Percentiles rank a stretch among this genome's conserved stretches.
phyloP scores from a whole-genome alignment of 2,888 invertebrate species.

The Catonia carolina region DNA sequence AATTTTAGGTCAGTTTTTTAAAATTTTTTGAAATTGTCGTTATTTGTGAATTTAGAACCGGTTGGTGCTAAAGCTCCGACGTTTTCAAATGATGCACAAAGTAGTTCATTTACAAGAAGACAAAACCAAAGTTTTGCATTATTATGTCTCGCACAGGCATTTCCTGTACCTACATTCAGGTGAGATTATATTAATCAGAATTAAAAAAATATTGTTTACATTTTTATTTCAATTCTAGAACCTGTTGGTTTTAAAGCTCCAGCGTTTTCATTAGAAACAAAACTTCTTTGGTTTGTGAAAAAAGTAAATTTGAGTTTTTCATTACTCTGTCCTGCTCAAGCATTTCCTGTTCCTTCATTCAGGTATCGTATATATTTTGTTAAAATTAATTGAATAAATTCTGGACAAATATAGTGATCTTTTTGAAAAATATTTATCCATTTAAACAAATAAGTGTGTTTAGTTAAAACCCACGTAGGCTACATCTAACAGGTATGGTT shows the following conservation, averaged over 20 bases:
- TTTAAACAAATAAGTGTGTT: no score
- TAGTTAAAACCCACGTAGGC: no score
- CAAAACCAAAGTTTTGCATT: slow-evolving; percentile 41
- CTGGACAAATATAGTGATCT: no score
- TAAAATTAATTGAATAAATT: no score
- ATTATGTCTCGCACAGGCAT: slow-evolving; percentile 52
- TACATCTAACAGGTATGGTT: no score
- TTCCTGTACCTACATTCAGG: slow-evolving; percentile 52
- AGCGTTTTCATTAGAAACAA: slow-evolving; percentile 53
- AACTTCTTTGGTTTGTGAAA: slow-evolving; percentile 51
- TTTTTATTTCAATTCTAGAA: no score
- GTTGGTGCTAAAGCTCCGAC: slow-evolving; percentile 56
- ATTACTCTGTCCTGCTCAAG: slow-evolving; percentile 66
- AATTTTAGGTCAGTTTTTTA: slow-evolving; percentile 42
- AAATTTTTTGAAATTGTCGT: no score
- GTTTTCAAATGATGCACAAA: slow-evolving; percentile 49
- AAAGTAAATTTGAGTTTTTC: slow-evolving; percentile 48
- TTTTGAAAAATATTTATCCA: no score
- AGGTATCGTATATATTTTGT: no score
- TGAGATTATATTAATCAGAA: slow-evolving; percentile 33
- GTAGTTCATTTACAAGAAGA: slow-evolving; percentile 38
- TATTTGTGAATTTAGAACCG: slow-evolving; percentile 21
- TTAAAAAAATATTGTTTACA: slow-evolving; percentile 10
- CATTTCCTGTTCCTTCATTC: slow-evolving; percentile 65
- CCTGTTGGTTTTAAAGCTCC: slow-evolving; percentile 52